Evolutionary conservation across 2,888 invertebrate genomes (phyloP).

Genomic region (Oscheius onirici): DNA sequence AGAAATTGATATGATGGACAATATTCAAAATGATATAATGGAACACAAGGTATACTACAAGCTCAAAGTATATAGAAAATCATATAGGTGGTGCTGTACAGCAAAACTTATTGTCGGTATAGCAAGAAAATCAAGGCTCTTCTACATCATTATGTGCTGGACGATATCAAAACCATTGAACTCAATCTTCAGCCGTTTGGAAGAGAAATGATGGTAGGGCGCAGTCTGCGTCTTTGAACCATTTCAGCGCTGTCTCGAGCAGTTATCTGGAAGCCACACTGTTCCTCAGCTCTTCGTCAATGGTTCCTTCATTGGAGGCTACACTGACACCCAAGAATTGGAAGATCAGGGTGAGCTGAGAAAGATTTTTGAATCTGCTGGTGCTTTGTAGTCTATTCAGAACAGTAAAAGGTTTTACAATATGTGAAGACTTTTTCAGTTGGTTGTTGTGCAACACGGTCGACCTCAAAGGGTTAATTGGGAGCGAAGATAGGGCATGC

Average conservation of each 20-base stretch:
- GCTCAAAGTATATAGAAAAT: neutral
- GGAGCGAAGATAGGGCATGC: neutral
- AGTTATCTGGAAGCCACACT: slow-evolving; percentile 49
- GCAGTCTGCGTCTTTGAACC: slow-evolving; percentile 31
- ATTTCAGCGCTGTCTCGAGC: slow-evolving; percentile 52
- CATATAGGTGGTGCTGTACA: slow-evolving; percentile 59
- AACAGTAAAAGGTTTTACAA: neutral
- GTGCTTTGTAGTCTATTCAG: slow-evolving; percentile 30
- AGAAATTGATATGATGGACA: neutral
- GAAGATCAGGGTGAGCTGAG: slow-evolving; percentile 48
- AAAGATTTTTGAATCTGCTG: slow-evolving; percentile 43
- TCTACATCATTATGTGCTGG: slow-evolving; percentile 52
- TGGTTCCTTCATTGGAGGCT: slow-evolving; percentile 58
- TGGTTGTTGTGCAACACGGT: neutral
- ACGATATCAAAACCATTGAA: slow-evolving; percentile 61
- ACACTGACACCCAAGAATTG: slow-evolving; percentile 49
- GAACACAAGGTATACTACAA: slow-evolving; percentile 3
- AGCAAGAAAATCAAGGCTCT: slow-evolving; percentile 54
- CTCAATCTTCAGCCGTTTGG: slow-evolving; percentile 50
- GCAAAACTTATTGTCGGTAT: slow-evolving; percentile 63
- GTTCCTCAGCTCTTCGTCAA: slow-evolving; percentile 60
- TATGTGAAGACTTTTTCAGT: too few relatives aligned
- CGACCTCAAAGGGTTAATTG: slow-evolving; percentile 20
- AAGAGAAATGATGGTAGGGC: slow-evolving; percentile 53
- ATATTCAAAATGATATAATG: neutral